Base-by-base conservation (phyloP, 2,797 vertebrate genomes). In the Halcyon chelicuti region DNA sequence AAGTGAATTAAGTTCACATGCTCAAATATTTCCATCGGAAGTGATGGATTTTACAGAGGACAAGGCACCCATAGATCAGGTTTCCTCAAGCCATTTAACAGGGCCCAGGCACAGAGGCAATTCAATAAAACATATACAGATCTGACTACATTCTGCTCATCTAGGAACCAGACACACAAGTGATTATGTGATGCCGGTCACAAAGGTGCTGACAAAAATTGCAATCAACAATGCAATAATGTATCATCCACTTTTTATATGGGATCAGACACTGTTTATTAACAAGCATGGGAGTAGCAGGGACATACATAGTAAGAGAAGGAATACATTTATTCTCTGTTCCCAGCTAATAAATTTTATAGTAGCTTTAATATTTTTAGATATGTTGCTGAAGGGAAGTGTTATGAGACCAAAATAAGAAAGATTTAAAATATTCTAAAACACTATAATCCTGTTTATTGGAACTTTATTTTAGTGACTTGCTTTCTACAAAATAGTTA, bases 261-360 rank as follows among this genome's bases (percentile, higher is more conserved):
- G 44, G 71, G 31, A 39, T 85, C 4, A 15, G 84, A 89, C 67
- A 46, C 65, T 77, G 67, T 86, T 95, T 95, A 93, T 93, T 93
- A 91, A 93, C 63, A 91, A 92, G 77, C 42, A 49, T 0, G 1
- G 61, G 37, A 92, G 63, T 85, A 89, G 57, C 22, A 26, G 68
- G 86, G 88, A 90, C 91, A 77, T 46, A 61, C 21, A 15, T 28
- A 66, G 67, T 49, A 71, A 93, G 71, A 89, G 80, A 91, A 96
- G 82, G 65, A 92, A 87, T 77, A 91, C 57, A 71, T 94, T 94
- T 87, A 49, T 91, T 58, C 65, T 91, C 60, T 76, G 55, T 79
- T 97, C 66, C 58, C 90, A 94, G 88, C 62, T 76, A 95, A 92
- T 96, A 96, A 95, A 96, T 94, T 96, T 97, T 92, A 95, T 79